A percentile compares a stretch with the other conserved stretches of the same genome.
Conservation (phyloP, 2,113 vertebrate genomes). For the human (Homo sapiens) region GRCh38 chr4:112757501-112758000, state of each 20-base stretch:
- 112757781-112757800: neutral
- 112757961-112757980: neutral
- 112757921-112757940: no score
- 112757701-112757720: neutral
- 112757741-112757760: neutral
- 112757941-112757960: neutral
- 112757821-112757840: neutral
- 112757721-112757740: neutral
- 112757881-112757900: no score
- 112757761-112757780: neutral
- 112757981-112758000: neutral
- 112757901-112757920: no score
- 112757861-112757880: neutral
- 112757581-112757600: neutral
- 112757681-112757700: neutral
- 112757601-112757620: neutral
- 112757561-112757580: neutral
- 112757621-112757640: neutral
- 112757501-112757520: neutral
- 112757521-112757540: neutral
- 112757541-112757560: neutral
- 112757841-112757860: neutral
- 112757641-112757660: neutral
- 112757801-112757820: neutral
- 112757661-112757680: neutral